phyloP scores from a whole-genome alignment of 2,797 vertebrate genomes.

The Micrastur ruficollis region DNA sequence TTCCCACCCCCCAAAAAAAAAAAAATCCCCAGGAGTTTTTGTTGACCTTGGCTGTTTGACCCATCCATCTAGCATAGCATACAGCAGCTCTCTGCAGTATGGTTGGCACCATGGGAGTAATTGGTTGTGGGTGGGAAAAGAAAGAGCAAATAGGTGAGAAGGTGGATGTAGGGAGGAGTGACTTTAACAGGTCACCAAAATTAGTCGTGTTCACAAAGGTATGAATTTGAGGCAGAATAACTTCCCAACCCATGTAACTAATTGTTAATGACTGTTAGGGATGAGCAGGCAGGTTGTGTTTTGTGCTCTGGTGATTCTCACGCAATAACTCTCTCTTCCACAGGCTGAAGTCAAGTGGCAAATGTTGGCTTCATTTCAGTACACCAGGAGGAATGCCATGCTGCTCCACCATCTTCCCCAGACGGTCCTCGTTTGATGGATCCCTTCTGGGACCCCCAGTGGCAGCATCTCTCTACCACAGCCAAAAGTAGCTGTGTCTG shows the following conservation, averaged over 20 bases:
- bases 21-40: neutral
- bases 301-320: neutral
- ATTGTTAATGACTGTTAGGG: neutral
- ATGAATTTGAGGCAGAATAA: neutral
- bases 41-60: neutral
- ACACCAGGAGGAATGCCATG: neutral
- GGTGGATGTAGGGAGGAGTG: neutral
- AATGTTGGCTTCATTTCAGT: neutral
- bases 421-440: neutral
- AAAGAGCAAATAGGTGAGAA: neutral
- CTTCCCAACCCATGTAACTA: neutral
- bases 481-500: accelerated
- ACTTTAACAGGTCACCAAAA: neutral
- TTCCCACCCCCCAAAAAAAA: neutral
- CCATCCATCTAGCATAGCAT: neutral
- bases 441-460: neutral
- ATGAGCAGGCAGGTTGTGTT: neutral
- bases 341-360: neutral
- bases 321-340: neutral
- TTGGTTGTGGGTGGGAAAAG: neutral
- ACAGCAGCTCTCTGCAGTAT: accelerated
- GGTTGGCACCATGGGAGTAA: accelerated
- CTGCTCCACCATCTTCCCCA: neutral
- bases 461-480: neutral
- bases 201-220: neutral